Evolutionary conservation across 1,140 invertebrate species (phyloP).

Genomic region (Drosophila rufa): DNA sequence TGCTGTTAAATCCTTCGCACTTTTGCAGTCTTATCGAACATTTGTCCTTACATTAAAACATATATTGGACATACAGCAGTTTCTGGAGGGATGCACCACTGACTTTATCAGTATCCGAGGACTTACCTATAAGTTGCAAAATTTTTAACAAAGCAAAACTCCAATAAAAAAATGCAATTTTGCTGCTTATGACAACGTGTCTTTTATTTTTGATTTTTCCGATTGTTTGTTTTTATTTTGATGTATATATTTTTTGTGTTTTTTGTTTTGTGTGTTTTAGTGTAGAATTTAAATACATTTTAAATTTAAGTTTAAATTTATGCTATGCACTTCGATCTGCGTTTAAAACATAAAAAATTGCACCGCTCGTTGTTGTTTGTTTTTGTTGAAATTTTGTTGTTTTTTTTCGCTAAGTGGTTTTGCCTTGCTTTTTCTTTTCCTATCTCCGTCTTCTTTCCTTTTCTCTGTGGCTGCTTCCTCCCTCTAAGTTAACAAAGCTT

Average conservation of each 20-base stretch:
- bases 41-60: too few species aligned
- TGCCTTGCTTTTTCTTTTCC: neutral
- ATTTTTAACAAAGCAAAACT: too few species aligned
- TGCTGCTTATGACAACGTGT: constrained; percentile 55
- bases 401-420: constrained; percentile 38
- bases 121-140: too few species aligned
- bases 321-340: constrained; percentile 81
- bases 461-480: neutral
- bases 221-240: constrained; percentile 43
- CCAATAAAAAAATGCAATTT: neutral
- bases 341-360: constrained; percentile 82
- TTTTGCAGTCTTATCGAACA: too few species aligned
- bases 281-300: constrained; percentile 80
- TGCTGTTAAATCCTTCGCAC: too few species aligned
- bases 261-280: constrained; percentile 45
- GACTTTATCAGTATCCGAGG: too few species aligned
- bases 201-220: constrained; percentile 52
- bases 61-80: too few species aligned
- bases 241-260: constrained; percentile 38
- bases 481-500: constrained; percentile 59
- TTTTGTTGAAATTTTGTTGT: constrained; percentile 22
- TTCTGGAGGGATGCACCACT: too few species aligned
- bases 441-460: neutral
- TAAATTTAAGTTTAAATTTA: constrained; percentile 74
- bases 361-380: constrained; percentile 76